A percentile compares a stretch with the other conserved stretches of the same genome.
Conservation (phyloP, 2,797 vertebrate genomes). For the Betta splendens region DNA sequence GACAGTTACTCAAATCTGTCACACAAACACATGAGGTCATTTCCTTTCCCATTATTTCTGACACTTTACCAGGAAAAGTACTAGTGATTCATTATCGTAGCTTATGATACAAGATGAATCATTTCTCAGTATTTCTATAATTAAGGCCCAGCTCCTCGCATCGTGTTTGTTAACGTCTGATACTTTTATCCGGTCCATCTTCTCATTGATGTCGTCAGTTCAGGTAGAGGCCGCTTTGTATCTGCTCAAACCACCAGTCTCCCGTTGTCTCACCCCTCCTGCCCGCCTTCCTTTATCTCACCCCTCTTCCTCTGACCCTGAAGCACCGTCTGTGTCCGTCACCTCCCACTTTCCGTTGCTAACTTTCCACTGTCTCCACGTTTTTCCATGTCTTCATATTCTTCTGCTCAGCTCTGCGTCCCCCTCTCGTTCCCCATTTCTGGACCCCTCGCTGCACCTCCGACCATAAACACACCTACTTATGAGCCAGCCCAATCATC, state of each 20-base stretch:
- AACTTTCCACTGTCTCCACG: slow-evolving; percentile 49
- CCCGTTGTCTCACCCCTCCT: slow-evolving; percentile 22
- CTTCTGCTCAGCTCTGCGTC: not conserved
- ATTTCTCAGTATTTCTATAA: not conserved
- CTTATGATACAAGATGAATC: too few relatives aligned
- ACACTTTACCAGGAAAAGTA: not conserved
- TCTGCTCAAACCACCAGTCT: slow-evolving; percentile 25
- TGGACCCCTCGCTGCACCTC: slow-evolving; percentile 27
- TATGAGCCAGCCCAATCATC: slow-evolving; percentile 17
- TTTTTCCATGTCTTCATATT: slow-evolving; percentile 28
- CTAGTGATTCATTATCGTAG: too few relatives aligned
- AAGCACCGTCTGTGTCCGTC: slow-evolving; percentile 46
- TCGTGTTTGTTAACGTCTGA: not conserved
- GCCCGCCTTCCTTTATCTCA: slow-evolving; percentile 50
- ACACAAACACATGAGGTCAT: not conserved
- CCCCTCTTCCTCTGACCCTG: slow-evolving; percentile 56
- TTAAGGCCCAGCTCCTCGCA: not conserved
- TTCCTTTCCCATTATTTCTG: not conserved
- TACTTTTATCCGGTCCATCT: not conserved
- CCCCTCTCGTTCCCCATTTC: slow-evolving; percentile 11
- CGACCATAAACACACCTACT: slow-evolving; percentile 44
- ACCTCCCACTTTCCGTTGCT: slow-evolving; percentile 42
- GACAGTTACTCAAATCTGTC: not conserved
- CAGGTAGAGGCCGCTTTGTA: slow-evolving; percentile 29
- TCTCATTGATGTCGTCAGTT: slow-evolving; percentile 13